phyloP scores from a whole-genome alignment of 2,113 vertebrate genomes.

The Aphyosemion australe region DNA sequence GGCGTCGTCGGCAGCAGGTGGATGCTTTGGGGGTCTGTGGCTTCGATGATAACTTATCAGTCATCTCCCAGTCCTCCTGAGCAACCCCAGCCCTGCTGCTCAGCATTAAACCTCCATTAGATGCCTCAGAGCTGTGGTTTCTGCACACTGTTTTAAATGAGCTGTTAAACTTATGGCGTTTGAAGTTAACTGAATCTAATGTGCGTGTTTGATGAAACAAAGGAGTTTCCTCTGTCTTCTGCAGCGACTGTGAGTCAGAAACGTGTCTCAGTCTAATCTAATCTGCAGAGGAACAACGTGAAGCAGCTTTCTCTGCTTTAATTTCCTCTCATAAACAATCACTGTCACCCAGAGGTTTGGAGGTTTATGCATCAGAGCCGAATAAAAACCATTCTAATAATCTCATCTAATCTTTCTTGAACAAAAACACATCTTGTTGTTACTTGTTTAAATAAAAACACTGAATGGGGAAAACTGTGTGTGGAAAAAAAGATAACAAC shows the following conservation, averaged over 20 bases:
- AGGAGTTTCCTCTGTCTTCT: background rate
- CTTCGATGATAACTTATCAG: constrained; percentile 76
- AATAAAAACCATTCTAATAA: too few relatives aligned
- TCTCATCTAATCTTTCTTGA: too few relatives aligned
- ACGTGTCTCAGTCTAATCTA: background rate
- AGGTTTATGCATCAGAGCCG: too few relatives aligned
- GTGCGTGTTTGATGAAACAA: background rate
- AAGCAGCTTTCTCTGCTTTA: background rate
- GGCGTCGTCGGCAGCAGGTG: constrained; percentile 60
- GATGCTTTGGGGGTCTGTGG: constrained; percentile 60
- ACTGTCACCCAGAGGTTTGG: background rate
- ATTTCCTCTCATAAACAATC: constrained; percentile 11
- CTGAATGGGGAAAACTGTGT: too few relatives aligned
- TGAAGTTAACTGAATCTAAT: background rate
- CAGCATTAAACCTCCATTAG: constrained; percentile 12
- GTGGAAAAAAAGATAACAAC: too few relatives aligned
- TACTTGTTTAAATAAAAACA: too few relatives aligned
- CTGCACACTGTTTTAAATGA: background rate
- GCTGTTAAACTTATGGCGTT: background rate
- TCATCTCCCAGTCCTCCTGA: constrained; percentile 43
- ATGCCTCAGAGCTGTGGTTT: background rate
- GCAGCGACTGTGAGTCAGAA: background rate
- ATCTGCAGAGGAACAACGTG: background rate
- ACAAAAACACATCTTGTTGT: too few relatives aligned
- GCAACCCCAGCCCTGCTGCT: constrained; percentile 54